Base-by-base conservation (phyloP, 2,888 invertebrate genomes). In the Pteria penguin region DNA sequence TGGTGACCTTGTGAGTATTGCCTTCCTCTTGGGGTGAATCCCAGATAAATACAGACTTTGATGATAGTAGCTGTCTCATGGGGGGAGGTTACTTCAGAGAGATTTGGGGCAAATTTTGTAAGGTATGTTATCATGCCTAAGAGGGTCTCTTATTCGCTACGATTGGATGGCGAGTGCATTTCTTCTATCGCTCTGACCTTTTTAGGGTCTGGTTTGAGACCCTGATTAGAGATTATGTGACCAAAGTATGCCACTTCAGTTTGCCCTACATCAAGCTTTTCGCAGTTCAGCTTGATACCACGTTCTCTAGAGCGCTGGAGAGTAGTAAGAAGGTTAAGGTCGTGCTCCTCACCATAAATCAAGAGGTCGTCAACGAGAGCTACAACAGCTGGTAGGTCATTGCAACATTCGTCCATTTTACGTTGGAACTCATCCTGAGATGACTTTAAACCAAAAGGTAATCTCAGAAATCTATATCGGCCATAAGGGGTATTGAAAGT, bases 381-480 rank as follows among this genome's bases (percentile, higher is more conserved):
- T 0, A 29, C 58, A 3, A 79, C 66, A 26, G 78, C 81, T 2
- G 31, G 24, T 11, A 82, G 52, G 27, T 76, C 77, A 29, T 75
- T 75, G 24, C 60, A 77, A n/a, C 55, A 36, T 52, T 79, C 72
- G 54, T 80, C 78, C 1, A 81, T 76, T 36, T 74, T 78, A 4
- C 67, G 24, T 31, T 79, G 72, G 55, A 82, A 82, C n/a, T 75
- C 72, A 36, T 83, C 82, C 58, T 76, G 80, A 2, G 79, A 68
- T 14, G 45, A 72, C 5, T 70, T 74, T 3, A 83, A 60, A 2
- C 84, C 82, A 57, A 83, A 80, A 2, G 85, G 83, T 26, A 83
- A 54, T 0, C 84, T 58, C 1, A 71, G 33, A 61, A 62, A 79
- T 1, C 70, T 26, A 63, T 77, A 81, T 31, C 77, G 29, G 2